Evolutionary conservation across 2,113 vertebrate genomes (phyloP).

Genomic region (Xiphophorus couchianus): DNA sequence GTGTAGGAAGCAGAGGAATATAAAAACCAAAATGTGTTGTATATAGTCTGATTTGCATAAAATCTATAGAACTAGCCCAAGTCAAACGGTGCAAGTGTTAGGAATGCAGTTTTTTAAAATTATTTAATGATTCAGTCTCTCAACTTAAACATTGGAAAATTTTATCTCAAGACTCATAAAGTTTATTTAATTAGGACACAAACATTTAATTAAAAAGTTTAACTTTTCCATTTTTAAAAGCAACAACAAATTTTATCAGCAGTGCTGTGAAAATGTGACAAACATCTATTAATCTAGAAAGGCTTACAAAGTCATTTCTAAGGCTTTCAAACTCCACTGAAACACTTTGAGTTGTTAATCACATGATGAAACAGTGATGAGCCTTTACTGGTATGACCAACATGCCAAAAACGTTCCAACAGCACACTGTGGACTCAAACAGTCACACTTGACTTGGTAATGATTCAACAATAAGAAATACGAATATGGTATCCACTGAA

Average conservation of each 20-base stretch:
- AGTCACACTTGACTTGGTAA: not conserved
- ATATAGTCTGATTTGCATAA: slow-evolving; percentile 40
- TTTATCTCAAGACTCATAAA: not conserved
- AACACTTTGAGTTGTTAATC: not conserved
- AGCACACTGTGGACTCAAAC: not conserved
- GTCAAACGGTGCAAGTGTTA: not conserved
- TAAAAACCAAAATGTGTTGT: slow-evolving; percentile 11
- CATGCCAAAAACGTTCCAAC: not conserved
- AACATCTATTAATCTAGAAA: not conserved
- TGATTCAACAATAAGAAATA: not conserved
- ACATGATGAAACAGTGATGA: not conserved
- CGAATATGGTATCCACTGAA: not conserved
- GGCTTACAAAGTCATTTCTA: not conserved
- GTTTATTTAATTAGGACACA: not conserved
- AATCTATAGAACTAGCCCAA: slow-evolving; percentile 18
- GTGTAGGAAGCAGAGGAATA: slow-evolving; percentile 15
- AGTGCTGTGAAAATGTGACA: too few species aligned
- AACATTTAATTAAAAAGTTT: not conserved
- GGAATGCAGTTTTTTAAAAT: not conserved
- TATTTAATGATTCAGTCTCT: not conserved
- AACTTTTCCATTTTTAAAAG: not conserved
- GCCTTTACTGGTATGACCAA: not conserved
- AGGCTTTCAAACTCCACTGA: not conserved
- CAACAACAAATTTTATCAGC: not conserved
- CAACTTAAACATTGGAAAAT: not conserved